Evolutionary conservation across 1,140 invertebrate genomes (phyloP).

Genomic region (Papilio polyxenes): DNA sequence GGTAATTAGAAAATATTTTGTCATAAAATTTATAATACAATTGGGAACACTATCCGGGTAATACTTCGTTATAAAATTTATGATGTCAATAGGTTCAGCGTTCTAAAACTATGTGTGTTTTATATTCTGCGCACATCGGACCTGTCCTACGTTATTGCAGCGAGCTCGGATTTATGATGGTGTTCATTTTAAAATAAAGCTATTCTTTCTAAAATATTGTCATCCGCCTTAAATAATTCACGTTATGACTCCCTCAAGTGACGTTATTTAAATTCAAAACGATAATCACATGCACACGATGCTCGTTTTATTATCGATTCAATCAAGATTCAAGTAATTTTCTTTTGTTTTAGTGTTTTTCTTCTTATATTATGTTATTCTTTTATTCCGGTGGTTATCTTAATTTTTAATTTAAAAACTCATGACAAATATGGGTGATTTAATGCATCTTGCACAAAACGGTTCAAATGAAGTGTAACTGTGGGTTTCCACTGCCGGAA

Average conservation of each 20-base stretch:
- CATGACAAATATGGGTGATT: no score
- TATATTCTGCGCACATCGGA: slow-evolving; percentile 68
- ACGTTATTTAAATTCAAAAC: slow-evolving; percentile 59
- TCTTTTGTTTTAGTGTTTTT: not conserved
- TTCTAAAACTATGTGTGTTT: slow-evolving; percentile 59
- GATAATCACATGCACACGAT: slow-evolving; percentile 42
- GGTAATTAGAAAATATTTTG: slow-evolving; percentile 6
- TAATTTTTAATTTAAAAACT: no score
- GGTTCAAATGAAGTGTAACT: no score
- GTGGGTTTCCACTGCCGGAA: no score
- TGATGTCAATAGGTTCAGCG: slow-evolving; percentile 50
- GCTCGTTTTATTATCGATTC: slow-evolving; percentile 41
- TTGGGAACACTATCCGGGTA: slow-evolving; percentile 5
- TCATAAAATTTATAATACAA: slow-evolving; percentile 17
- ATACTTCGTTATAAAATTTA: slow-evolving; percentile 23
- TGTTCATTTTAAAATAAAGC: slow-evolving; percentile 75
- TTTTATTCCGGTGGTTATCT: no score
- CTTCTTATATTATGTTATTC: not conserved
- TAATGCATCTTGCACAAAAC: no score
- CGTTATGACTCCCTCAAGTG: slow-evolving; percentile 69
- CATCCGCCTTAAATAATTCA: slow-evolving; percentile 78
- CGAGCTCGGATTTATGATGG: slow-evolving; percentile 67
- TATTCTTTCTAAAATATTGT: slow-evolving; percentile 79
- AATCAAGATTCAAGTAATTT: slow-evolving; percentile 15
- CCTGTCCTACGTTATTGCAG: slow-evolving; percentile 69